A percentile compares a stretch with the other conserved stretches of the same genome.
phyloP scores from a whole-genome alignment of 2,113 vertebrate genomes.

The Spea bombifrons region DNA sequence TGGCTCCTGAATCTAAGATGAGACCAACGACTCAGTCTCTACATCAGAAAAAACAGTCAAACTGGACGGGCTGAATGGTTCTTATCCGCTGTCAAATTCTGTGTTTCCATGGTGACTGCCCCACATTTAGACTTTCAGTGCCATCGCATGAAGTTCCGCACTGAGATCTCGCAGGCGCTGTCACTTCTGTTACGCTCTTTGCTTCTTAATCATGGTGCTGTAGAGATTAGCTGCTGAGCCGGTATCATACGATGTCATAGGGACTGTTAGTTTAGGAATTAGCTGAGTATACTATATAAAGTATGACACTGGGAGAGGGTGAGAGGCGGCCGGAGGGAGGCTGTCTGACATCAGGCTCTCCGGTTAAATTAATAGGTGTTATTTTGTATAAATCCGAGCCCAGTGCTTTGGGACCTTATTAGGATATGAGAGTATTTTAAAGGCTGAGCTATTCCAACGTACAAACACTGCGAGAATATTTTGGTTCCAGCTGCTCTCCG shows the following conservation, averaged over 20 bases:
- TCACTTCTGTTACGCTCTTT: no score
- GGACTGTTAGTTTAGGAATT: constrained; percentile 13
- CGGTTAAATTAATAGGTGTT: constrained; percentile 56
- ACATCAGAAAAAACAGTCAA: no score
- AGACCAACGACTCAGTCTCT: no score
- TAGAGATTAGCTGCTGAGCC: neutral
- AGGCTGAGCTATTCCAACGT: constrained; percentile 52
- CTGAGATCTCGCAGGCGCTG: no score
- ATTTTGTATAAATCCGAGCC: constrained; percentile 55
- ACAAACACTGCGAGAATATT: constrained; percentile 63
- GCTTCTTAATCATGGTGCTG: no score
- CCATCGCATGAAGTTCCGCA: no score
- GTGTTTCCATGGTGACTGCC: neutral
- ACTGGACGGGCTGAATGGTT: no score
- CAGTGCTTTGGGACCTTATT: constrained; percentile 69
- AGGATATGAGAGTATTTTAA: constrained; percentile 62
- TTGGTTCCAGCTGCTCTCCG: constrained; percentile 47
- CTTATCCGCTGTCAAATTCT: no score
- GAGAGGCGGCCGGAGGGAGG: constrained; percentile 34
- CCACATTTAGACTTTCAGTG: neutral
- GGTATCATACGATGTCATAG: neutral
- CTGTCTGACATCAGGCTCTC: neutral
- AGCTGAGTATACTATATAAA: constrained; percentile 45
- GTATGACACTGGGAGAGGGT: constrained; percentile 45
- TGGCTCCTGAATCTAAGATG: no score